These are phyloP conservation scores for Schizopygopsis pylzovi DNA, from an alignment of 2,797 vertebrate genomes.

Conservation along the genomic window DNA sequence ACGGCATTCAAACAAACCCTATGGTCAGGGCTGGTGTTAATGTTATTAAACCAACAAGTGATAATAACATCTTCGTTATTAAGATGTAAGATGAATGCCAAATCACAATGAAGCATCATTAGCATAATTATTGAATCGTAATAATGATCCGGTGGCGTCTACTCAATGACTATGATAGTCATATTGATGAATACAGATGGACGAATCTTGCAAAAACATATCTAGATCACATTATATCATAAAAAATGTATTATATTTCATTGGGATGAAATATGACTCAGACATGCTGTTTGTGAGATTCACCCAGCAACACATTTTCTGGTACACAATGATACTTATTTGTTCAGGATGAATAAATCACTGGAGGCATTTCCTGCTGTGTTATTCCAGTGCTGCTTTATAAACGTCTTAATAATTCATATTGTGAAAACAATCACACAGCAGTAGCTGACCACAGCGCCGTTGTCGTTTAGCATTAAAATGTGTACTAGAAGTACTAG, in stretches of 20 bases:
- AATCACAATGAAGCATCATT: background rate
- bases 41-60: slow-evolving; percentile 18
- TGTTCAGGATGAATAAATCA: slow-evolving; percentile 2
- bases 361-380: slow-evolving; percentile 50
- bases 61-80: background rate
- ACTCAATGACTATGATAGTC: background rate
- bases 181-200: background rate
- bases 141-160: background rate
- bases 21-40: background rate
- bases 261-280: background rate
- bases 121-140: background rate
- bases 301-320: slow-evolving; percentile 2
- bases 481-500: background rate
- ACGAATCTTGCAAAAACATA: background rate
- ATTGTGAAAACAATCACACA: slow-evolving; percentile 27
- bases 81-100: slow-evolving; percentile 4
- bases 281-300: background rate
- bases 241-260: background rate
- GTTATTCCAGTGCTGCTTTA: slow-evolving; percentile 68
- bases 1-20: background rate
- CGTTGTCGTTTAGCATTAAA: background rate
- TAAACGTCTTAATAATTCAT: slow-evolving; percentile 72
- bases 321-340: slow-evolving; percentile 28
- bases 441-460: slow-evolving; percentile 24
- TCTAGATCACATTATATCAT: background rate